Percentiles rank a stretch among this genome's conserved stretches.
Conservation (phyloP, 2,113 vertebrate genomes). For the Columba livia region DNA sequence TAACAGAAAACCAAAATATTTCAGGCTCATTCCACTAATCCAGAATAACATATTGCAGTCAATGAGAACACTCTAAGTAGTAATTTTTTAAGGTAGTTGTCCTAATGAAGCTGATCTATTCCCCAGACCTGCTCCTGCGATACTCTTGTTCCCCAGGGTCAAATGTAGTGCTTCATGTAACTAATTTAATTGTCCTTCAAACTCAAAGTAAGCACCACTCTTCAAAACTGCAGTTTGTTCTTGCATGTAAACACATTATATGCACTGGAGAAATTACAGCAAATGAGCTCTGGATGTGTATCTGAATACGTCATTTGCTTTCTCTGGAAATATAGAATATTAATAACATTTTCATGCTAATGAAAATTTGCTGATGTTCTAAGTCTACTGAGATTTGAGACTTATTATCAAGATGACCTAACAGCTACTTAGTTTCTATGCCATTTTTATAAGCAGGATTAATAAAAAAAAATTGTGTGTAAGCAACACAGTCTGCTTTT, state of each 20-base stretch:
- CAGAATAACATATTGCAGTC: neutral
- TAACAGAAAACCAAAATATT: neutral
- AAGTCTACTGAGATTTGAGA: neutral
- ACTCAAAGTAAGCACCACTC: neutral
- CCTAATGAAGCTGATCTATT: neutral
- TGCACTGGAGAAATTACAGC: neutral
- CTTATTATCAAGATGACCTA: constrained; percentile 25
- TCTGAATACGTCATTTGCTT: constrained; percentile 3
- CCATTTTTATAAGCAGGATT: neutral
- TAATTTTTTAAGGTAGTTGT: neutral
- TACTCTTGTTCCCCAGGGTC: neutral
- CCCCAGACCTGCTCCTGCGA: neutral
- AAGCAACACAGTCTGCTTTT: neutral
- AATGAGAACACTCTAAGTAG: neutral
- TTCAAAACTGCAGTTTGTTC: neutral
- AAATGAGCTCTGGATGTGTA: neutral
- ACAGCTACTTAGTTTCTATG: neutral
- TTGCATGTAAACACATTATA: neutral
- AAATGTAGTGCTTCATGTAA: neutral
- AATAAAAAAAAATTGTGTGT: neutral
- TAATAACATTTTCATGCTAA: neutral
- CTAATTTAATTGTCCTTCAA: neutral
- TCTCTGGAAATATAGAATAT: neutral
- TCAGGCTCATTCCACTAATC: neutral
- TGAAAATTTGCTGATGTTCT: neutral